phyloP scores from a whole-genome alignment of 1,140 invertebrate species.

The Arion vulgaris region DNA sequence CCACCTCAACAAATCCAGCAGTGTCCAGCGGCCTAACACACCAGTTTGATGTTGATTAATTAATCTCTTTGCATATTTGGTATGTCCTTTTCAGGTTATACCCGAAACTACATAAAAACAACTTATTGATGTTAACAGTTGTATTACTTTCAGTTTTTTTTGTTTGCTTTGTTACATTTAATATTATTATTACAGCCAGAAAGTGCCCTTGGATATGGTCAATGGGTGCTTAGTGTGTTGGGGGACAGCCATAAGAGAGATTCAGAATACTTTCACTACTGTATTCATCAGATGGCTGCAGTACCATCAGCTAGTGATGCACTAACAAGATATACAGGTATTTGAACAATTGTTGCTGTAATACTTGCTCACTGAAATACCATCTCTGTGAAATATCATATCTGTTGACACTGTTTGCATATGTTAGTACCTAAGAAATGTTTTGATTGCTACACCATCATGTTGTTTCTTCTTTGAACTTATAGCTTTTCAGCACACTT shows the following conservation, averaged over 20 bases:
- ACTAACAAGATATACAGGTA: constrained; percentile 82
- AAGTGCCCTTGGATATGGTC: constrained; percentile 78
- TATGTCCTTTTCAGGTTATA: too few relatives aligned
- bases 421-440: too few relatives aligned
- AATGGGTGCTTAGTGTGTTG: constrained; percentile 85
- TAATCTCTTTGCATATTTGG: too few relatives aligned
- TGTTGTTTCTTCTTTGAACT: too few relatives aligned
- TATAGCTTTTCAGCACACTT: too few relatives aligned
- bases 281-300: constrained; percentile 85
- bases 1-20: too few relatives aligned
- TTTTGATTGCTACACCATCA: too few relatives aligned
- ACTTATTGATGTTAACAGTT: background rate
- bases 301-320: constrained; percentile 83
- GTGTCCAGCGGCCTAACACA: too few relatives aligned
- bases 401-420: too few relatives aligned
- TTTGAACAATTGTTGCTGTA: background rate
- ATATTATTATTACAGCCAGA: constrained; percentile 57
- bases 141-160: background rate
- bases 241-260: constrained; percentile 74
- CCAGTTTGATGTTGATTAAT: too few relatives aligned
- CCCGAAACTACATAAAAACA: too few relatives aligned
- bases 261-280: constrained; percentile 78
- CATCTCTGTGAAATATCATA: too few relatives aligned
- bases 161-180: background rate
- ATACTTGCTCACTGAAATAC: background rate